A percentile compares a stretch with the other conserved stretches of the same genome.
These are phyloP conservation scores for Platorchestia sp. DNA, from an alignment of 1,140 invertebrate genomes.

Conservation along the genomic window DNA sequence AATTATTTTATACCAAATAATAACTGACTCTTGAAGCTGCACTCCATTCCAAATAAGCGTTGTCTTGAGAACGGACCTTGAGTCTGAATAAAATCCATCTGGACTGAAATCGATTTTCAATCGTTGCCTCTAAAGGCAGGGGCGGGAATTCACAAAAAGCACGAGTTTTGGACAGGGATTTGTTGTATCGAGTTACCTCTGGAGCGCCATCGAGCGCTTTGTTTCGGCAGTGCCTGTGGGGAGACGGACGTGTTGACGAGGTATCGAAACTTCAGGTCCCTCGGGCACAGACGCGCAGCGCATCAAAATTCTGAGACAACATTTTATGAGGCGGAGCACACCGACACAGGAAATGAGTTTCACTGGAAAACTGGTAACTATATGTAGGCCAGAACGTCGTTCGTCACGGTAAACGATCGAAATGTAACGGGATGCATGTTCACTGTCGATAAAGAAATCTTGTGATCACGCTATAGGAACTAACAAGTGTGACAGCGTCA, in stretches of 20 bases:
- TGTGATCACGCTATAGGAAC: too few species aligned
- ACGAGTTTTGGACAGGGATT: constrained; percentile 45
- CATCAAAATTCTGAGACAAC: not conserved
- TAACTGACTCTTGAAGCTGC: not conserved
- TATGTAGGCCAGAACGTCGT: not conserved
- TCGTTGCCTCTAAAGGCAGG: not conserved
- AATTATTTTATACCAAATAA: not conserved
- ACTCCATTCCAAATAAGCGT: not conserved
- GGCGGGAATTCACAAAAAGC: not conserved
- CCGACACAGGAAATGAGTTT: not conserved
- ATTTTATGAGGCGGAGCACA: not conserved
- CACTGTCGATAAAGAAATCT: too few species aligned
- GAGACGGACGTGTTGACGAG: constrained; percentile 30
- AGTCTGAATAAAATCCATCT: constrained; percentile 2
- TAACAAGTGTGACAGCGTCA: too few species aligned
- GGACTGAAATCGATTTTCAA: constrained; percentile 29
- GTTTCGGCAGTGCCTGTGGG: constrained; percentile 12
- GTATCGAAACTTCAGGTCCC: not conserved
- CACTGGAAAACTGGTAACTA: not conserved
- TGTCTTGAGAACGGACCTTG: not conserved
- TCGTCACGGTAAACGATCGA: not conserved
- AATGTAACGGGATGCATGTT: not conserved
- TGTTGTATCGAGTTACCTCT: constrained; percentile 34
- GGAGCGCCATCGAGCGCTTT: constrained; percentile 36
- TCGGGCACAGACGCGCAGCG: not conserved